Conservation (phyloP, 2,113 vertebrate species). For the Halcyon senegalensis region DNA sequence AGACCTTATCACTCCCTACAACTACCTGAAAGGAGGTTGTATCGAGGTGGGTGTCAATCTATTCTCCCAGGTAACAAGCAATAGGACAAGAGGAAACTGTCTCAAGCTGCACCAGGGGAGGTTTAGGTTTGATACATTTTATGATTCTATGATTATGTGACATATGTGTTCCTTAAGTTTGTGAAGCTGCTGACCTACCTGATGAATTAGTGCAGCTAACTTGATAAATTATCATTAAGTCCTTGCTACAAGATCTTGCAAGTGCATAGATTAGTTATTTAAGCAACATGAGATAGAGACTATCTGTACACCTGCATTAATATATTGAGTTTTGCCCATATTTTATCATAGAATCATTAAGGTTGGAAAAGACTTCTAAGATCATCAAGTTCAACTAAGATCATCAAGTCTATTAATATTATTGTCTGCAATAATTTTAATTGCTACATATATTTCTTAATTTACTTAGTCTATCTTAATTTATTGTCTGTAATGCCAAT, state of each 20-base stretch:
- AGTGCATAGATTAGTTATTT: not conserved
- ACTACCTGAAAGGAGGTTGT: not conserved
- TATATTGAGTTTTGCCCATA: not conserved
- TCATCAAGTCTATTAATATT: no score
- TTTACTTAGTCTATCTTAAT: not conserved
- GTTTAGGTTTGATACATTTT: not conserved
- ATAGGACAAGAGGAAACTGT: not conserved
- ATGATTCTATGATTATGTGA: not conserved
- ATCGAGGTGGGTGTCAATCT: rapidly evolving
- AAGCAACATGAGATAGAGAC: not conserved
- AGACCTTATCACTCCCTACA: not conserved
- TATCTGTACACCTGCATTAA: not conserved
- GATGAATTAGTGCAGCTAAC: not conserved
- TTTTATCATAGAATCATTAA: not conserved
- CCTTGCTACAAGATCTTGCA: not conserved
- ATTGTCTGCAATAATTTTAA: not conserved
- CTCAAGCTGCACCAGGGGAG: not conserved
- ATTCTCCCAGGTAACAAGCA: not conserved
- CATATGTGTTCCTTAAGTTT: not conserved
- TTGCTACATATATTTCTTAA: not conserved
- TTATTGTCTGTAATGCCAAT: not conserved
- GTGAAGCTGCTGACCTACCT: not conserved
- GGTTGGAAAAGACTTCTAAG: no score
- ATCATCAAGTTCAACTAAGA: no score
- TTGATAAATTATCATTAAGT: not conserved